Conservation (phyloP, 2,113 vertebrate species). For the Nibea coibor region DNA sequence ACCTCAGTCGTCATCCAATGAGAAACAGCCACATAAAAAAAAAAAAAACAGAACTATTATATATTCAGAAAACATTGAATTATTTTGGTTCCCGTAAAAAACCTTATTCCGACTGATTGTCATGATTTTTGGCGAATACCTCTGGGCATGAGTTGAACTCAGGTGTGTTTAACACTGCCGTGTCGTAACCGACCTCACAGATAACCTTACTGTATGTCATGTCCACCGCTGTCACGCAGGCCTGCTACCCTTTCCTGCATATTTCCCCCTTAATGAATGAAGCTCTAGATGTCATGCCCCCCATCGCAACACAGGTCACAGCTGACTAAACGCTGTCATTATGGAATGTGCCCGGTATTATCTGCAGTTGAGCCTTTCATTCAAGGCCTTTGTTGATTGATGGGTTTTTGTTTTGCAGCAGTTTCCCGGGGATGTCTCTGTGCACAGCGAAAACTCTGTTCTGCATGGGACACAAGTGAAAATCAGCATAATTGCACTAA, state of each 20-base stretch:
- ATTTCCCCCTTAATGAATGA: conserved; percentile 45
- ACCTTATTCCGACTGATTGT: not conserved
- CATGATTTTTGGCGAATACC: not conserved
- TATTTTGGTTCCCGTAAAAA: not conserved
- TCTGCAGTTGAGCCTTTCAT: conserved; percentile 69
- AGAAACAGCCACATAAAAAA: conserved; percentile 21
- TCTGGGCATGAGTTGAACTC: conserved; percentile 4
- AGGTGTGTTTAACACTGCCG: conserved; percentile 6
- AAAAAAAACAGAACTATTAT: not conserved
- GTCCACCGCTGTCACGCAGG: conserved; percentile 10
- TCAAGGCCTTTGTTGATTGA: conserved; percentile 75
- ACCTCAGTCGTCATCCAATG: conserved; percentile 45
- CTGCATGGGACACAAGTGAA: conserved; percentile 85
- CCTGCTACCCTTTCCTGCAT: conserved; percentile 31
- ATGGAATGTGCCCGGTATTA: conserved; percentile 66
- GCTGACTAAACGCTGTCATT: conserved; percentile 75
- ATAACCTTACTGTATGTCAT: not conserved
- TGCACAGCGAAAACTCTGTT: conserved; percentile 79
- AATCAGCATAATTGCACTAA: conserved; percentile 92
- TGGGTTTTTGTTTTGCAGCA: conserved; percentile 80
- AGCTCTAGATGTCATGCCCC: conserved; percentile 59
- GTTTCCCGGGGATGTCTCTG: conserved; percentile 70
- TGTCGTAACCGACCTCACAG: not conserved
- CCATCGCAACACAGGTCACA: conserved; percentile 59
- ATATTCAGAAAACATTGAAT: conserved; percentile 9